Base-by-base conservation (phyloP, 2,113 vertebrate species). In the Stercorarius parasiticus region DNA sequence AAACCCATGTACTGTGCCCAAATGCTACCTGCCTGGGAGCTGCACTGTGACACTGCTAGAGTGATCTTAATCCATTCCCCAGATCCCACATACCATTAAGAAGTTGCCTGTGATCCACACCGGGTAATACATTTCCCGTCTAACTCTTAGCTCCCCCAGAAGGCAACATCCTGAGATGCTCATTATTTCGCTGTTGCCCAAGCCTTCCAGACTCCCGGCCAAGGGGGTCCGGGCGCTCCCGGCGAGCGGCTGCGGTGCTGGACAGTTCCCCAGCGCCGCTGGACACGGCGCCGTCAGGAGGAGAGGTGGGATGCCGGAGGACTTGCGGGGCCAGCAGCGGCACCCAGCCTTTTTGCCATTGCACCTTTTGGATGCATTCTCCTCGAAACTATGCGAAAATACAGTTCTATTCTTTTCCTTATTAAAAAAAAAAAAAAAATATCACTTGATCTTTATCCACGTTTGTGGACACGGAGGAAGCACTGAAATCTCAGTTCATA, bases 271-370 rank as follows among this genome's bases (percentile, higher is more conserved):
- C 66, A 13, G 43, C 59, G 9, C 16, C 4, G 2, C 43, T 6
- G 7, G 6, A 6, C 26, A 7, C 5, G 1, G n/a, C 26, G 6
- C 15, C 8, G 0, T 3, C 12, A 15, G 7, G 16, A 11, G 15
- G 19, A 32, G 18, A 29, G 66, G 16, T 3, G 38, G 21, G 27
- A 3, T 21, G 40, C 5, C 58, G 14, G 25, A 15, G 38, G 36
- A 3, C 43, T n/a, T 34, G 29, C 0, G 0, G 40, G 42, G 34
- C 32, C 53, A 36, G 21, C 1, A 26, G 11, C 1, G 0, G 20
- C 25, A 43, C 25, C 27, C 42, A 66, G 26, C 13, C 38, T 8
- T 16, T 47, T 5, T 17, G 52, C 19, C 40, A 18, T 8, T 11
- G 23, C 59, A 47, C 21, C 11, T 27, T 32, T 9, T 19, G n/a